A percentile compares a stretch with the other conserved stretches of the same genome.
Conservation (phyloP, 2,888 invertebrate species). For the Agrenia bidenticulata region DNA sequence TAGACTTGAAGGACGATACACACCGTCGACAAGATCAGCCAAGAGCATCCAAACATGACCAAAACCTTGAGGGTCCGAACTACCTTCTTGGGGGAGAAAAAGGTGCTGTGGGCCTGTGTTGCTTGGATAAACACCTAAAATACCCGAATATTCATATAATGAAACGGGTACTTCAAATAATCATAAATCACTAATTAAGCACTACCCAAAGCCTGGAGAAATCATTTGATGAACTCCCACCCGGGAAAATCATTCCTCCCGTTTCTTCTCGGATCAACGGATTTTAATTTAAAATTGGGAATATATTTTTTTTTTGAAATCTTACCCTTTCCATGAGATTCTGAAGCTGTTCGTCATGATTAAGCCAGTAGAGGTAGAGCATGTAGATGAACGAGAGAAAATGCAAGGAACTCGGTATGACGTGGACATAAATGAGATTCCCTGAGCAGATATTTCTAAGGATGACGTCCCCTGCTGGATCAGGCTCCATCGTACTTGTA, state of each 20-base stretch:
- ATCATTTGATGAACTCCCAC: no score
- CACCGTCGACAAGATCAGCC: slow-evolving; percentile 70
- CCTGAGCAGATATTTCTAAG: slow-evolving; percentile 64
- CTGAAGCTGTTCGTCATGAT: slow-evolving; percentile 78
- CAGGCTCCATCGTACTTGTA: background rate
- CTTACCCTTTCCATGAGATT: slow-evolving; percentile 76
- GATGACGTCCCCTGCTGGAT: background rate
- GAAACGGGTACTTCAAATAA: no score
- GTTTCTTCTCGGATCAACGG: no score
- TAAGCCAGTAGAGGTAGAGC: slow-evolving; percentile 70
- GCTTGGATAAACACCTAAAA: slow-evolving; percentile 71
- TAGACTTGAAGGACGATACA: slow-evolving; percentile 60
- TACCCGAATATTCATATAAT: no score
- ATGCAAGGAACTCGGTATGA: slow-evolving; percentile 72
- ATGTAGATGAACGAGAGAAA: slow-evolving; percentile 72
- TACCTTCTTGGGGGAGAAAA: slow-evolving; percentile 67
- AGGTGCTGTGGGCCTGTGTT: slow-evolving; percentile 68
- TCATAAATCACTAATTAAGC: slow-evolving; percentile 18
- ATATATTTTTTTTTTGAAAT: no score
- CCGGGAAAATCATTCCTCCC: no score
- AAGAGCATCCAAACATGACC: slow-evolving; percentile 67
- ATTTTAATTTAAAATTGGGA: no score
- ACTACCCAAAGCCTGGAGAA: no score
- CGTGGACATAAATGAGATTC: slow-evolving; percentile 69
- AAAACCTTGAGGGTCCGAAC: slow-evolving; percentile 73